Conservation (phyloP, 2,113 vertebrate species). For the Alethe castanea region DNA sequence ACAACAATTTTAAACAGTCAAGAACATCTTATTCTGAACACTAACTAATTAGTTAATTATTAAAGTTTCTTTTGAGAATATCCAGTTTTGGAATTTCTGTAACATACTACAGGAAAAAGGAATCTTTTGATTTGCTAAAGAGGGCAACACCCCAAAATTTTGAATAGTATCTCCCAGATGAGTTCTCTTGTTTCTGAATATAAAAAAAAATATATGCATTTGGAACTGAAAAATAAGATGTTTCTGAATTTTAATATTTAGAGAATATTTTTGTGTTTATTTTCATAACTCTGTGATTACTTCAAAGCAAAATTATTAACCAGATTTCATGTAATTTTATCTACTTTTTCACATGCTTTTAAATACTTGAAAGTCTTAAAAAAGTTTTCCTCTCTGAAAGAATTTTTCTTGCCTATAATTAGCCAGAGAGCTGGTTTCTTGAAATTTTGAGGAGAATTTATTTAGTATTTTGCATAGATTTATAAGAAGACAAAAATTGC, state of each 20-base stretch:
- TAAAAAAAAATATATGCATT: neutral
- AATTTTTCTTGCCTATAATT: neutral
- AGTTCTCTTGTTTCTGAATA: neutral
- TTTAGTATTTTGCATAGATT: neutral
- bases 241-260: neutral
- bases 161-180: neutral
- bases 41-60: conserved; percentile 40
- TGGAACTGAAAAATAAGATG: neutral
- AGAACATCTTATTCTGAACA: conserved; percentile 36
- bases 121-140: neutral
- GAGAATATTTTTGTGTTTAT: neutral
- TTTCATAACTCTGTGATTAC: neutral
- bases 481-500: neutral
- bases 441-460: neutral
- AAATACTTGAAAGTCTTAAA: neutral
- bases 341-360: neutral
- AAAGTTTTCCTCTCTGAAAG: neutral
- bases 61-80: conserved; percentile 41
- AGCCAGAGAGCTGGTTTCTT: neutral
- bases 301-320: neutral
- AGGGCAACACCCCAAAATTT: neutral
- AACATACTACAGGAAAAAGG: neutral
- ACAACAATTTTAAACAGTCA: conserved; percentile 34
- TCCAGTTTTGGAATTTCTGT: conserved; percentile 19
- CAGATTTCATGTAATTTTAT: neutral